Conservation (phyloP, 2,113 vertebrate species). For the Prinia subflava region DNA sequence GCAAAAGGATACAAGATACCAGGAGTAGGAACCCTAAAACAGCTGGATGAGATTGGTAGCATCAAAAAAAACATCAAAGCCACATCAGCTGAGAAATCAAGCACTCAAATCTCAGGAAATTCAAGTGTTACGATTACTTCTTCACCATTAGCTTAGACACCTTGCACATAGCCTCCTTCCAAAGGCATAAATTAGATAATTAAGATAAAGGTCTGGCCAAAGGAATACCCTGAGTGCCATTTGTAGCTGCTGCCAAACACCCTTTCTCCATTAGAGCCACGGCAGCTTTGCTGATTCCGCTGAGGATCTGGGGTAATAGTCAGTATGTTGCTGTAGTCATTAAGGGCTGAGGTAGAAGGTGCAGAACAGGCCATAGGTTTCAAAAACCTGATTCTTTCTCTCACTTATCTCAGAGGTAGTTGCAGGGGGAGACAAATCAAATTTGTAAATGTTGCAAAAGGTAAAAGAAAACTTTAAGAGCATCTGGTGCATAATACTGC, state of each 20-base stretch:
- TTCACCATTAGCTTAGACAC: neutral
- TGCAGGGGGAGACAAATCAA: neutral
- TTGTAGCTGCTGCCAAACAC: neutral
- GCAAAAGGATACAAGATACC: neutral
- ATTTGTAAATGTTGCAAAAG: neutral
- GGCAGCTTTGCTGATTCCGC: neutral
- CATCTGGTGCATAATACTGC: neutral
- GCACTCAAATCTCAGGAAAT: neutral
- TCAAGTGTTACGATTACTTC: neutral
- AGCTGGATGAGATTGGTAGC: neutral
- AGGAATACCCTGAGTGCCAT: neutral
- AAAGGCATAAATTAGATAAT: neutral
- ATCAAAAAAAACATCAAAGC: neutral
- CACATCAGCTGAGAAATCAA: neutral
- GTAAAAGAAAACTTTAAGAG: neutral
- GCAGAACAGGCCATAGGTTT: neutral
- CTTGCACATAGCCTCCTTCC: neutral
- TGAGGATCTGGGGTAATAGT: neutral
- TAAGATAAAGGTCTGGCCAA: neutral
- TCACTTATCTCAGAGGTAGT: neutral
- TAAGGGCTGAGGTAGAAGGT: neutral
- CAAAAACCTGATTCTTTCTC: neutral
- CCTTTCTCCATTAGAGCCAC: neutral
- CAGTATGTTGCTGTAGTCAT: neutral
- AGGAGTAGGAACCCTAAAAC: neutral